phyloP scores from a whole-genome alignment of 2,113 vertebrate genomes.

The Apaloderma vittatum region DNA sequence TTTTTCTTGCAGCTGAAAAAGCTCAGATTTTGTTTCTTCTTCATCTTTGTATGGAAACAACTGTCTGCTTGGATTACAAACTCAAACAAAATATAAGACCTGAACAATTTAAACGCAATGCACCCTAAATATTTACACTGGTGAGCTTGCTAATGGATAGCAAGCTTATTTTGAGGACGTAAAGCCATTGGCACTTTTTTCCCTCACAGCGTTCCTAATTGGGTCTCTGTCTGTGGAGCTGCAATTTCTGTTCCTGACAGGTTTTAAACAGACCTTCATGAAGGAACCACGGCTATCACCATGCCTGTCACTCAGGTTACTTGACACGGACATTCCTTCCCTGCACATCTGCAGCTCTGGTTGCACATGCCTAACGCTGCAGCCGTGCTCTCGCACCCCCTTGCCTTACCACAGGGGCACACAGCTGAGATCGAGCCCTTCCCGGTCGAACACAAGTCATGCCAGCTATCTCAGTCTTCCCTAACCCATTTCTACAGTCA shows the following conservation, averaged over 20 bases:
- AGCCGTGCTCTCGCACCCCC: fast-evolving
- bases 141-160: not conserved
- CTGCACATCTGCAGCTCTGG: fast-evolving
- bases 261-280: not conserved
- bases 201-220: not conserved
- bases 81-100: not conserved
- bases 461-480: not conserved
- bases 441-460: not conserved
- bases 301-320: not conserved
- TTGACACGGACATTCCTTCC: not conserved
- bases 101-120: not conserved
- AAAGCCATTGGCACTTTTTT: not conserved
- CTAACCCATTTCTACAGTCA: not conserved
- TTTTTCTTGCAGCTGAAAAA: not conserved
- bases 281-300: not conserved
- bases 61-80: not conserved
- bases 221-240: not conserved
- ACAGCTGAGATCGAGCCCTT: not conserved
- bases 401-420: not conserved
- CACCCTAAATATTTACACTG: conserved; percentile 2
- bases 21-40: not conserved
- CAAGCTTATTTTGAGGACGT: not conserved
- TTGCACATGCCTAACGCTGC: fast-evolving
- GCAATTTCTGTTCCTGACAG: not conserved
- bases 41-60: not conserved